Evolutionary conservation across 2,797 vertebrate genomes (phyloP).

Genomic region (Avahi laniger): DNA sequence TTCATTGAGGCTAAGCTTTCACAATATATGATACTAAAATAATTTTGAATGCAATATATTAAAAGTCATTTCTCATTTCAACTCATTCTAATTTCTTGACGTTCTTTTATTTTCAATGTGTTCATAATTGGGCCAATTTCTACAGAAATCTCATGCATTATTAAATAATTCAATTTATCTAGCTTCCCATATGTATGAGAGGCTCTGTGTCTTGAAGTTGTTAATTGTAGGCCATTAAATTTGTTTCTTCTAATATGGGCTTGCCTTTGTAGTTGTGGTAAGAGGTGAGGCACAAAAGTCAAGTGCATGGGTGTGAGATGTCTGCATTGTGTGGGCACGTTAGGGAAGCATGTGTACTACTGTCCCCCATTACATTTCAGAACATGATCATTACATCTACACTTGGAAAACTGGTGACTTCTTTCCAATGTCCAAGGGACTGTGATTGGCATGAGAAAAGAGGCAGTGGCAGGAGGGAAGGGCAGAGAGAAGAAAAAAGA

Average conservation of each 20-base stretch:
- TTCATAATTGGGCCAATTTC: slow-evolving; percentile 11
- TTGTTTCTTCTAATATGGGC: not conserved
- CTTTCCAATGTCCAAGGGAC: not conserved
- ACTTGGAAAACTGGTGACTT: not conserved
- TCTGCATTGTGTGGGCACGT: not conserved
- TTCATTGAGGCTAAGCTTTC: not conserved
- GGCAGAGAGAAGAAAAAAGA: not conserved
- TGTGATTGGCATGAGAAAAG: not conserved
- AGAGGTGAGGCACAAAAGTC: not conserved
- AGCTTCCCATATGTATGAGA: not conserved
- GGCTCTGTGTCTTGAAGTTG: not conserved
- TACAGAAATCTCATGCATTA: slow-evolving; percentile 17
- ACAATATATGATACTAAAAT: slow-evolving; percentile 15
- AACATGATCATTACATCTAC: not conserved
- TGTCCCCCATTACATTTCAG: not conserved
- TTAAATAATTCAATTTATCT: slow-evolving; percentile 42
- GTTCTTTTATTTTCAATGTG: slow-evolving; percentile 5
- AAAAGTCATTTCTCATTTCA: slow-evolving; percentile 52
- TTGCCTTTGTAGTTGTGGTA: not conserved
- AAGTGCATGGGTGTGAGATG: not conserved
- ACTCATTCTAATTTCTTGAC: not conserved
- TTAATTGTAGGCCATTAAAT: not conserved
- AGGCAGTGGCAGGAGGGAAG: not conserved
- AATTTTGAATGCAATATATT: slow-evolving; percentile 26
- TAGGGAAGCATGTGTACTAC: not conserved